Percentiles rank a stretch among this genome's conserved stretches.
Evolutionary conservation across 2,113 vertebrate genomes (phyloP).

Genomic region (Tragelaphus imberbis): DNA sequence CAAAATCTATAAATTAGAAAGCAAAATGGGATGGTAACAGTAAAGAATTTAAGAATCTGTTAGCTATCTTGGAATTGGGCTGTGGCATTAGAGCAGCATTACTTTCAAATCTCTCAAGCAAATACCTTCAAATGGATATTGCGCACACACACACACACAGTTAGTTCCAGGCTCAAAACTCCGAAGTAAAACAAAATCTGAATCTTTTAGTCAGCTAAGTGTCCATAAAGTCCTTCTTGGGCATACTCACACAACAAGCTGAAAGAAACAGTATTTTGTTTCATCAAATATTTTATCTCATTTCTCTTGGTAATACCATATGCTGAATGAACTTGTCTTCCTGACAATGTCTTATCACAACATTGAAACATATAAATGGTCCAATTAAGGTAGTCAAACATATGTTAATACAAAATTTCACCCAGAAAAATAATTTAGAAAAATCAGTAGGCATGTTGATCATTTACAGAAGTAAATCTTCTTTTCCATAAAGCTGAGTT

Average conservation of each 20-base stretch:
- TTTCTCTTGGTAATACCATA: constrained; percentile 16
- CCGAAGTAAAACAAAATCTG: not conserved
- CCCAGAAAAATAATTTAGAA: constrained; percentile 1
- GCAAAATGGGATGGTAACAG: constrained; percentile 2
- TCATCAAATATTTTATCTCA: constrained; percentile 2
- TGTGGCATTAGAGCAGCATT: not conserved
- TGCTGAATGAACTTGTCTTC: not conserved
- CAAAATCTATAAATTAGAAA: constrained; percentile 83
- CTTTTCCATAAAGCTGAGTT: not conserved
- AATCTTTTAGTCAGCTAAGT: not conserved
- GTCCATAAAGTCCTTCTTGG: not conserved
- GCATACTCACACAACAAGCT: not conserved
- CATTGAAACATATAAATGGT: not conserved
- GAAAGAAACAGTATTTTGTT: not conserved
- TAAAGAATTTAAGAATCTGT: not conserved
- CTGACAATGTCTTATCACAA: constrained; percentile 6
- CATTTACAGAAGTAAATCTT: not conserved
- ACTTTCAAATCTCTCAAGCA: constrained; percentile 18
- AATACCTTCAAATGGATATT: not conserved
- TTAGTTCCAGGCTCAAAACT: not conserved
- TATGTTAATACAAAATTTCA: constrained; percentile 7
- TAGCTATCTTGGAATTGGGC: not conserved
- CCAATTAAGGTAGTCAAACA: not conserved
- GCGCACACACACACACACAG: not conserved
- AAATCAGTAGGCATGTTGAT: not conserved